These are phyloP conservation scores for Onthophagus taurus DNA, from an alignment of 1,140 invertebrate genomes.

Conservation along the genomic window DNA sequence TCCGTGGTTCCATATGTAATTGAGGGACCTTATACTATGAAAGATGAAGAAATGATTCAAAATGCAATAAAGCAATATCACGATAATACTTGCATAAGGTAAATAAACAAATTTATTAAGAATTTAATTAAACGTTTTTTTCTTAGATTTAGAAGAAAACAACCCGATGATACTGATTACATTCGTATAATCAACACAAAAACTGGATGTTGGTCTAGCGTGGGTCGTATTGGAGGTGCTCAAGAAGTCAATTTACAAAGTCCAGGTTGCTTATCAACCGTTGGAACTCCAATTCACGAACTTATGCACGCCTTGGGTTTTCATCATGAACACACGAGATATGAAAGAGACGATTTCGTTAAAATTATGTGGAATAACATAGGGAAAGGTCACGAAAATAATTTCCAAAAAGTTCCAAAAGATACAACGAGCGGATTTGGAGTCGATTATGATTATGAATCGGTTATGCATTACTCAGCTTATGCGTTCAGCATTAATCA, in stretches of 20 bases:
- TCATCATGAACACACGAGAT: slow-evolving; percentile 76
- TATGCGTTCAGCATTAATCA: slow-evolving; percentile 68
- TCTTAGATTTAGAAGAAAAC: slow-evolving; percentile 38
- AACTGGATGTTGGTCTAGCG: slow-evolving; percentile 73
- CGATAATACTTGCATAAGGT: slow-evolving; percentile 62
- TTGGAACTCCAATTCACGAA: slow-evolving; percentile 74
- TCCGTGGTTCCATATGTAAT: slow-evolving; percentile 63
- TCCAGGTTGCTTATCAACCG: slow-evolving; percentile 62
- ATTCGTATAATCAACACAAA: slow-evolving; percentile 56
- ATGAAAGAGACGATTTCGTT: slow-evolving; percentile 68
- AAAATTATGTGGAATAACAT: slow-evolving; percentile 66
- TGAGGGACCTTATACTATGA: slow-evolving; percentile 44
- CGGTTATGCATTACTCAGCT: slow-evolving; percentile 77
- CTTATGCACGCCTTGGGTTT: slow-evolving; percentile 79
- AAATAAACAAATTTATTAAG: background rate
- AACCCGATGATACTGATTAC: slow-evolving; percentile 45
- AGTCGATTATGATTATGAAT: slow-evolving; percentile 66
- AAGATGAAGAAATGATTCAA: slow-evolving; percentile 39
- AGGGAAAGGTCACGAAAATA: slow-evolving; percentile 49
- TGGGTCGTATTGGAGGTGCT: slow-evolving; percentile 57
- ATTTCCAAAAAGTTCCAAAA: slow-evolving; percentile 57
- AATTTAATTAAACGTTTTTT: background rate
- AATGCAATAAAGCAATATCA: slow-evolving; percentile 50
- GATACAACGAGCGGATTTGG: slow-evolving; percentile 49
- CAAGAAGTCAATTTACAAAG: slow-evolving; percentile 66